phyloP scores from a whole-genome alignment of 2,113 vertebrate genomes.

The Asarcornis scutulata region DNA sequence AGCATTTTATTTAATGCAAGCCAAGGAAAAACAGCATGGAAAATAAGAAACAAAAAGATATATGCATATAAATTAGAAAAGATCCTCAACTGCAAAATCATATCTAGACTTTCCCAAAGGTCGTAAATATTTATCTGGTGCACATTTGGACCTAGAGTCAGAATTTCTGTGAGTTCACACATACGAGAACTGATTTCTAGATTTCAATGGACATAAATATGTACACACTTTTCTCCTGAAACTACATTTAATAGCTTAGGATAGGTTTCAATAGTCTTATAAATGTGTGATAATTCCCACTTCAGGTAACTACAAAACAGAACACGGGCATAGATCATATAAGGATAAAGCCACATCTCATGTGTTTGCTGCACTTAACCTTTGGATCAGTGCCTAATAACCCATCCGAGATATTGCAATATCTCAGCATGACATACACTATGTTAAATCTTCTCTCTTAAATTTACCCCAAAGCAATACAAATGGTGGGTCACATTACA shows the following conservation, averaged over 20 bases:
- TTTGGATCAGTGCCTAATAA: slow-evolving; percentile 69
- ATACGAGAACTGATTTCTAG: background rate
- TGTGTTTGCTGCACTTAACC: slow-evolving; percentile 69
- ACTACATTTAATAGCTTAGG: background rate
- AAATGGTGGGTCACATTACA: slow-evolving; percentile 74
- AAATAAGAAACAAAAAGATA: slow-evolving; percentile 32
- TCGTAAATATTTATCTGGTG: slow-evolving; percentile 17
- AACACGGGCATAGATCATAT: slow-evolving; percentile 23
- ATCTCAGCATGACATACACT: slow-evolving; percentile 70
- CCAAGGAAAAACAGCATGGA: slow-evolving; percentile 60
- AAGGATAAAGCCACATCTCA: slow-evolving; percentile 68
- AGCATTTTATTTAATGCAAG: slow-evolving; percentile 70
- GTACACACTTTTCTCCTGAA: background rate
- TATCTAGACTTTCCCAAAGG: slow-evolving; percentile 6
- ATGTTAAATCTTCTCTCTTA: slow-evolving; percentile 66
- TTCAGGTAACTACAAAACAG: slow-evolving; percentile 1
- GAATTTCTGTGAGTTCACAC: background rate
- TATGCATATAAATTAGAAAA: slow-evolving; percentile 45
- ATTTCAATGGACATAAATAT: background rate
- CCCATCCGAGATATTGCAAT: slow-evolving; percentile 71
- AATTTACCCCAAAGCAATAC: slow-evolving; percentile 71
- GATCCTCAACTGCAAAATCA: slow-evolving; percentile 1
- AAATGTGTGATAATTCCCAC: background rate
- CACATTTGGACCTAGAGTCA: background rate
- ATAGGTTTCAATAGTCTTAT: background rate